Base-by-base conservation (phyloP, 1,140 invertebrate genomes). In the Pseudomyrmex flavicornis region DNA sequence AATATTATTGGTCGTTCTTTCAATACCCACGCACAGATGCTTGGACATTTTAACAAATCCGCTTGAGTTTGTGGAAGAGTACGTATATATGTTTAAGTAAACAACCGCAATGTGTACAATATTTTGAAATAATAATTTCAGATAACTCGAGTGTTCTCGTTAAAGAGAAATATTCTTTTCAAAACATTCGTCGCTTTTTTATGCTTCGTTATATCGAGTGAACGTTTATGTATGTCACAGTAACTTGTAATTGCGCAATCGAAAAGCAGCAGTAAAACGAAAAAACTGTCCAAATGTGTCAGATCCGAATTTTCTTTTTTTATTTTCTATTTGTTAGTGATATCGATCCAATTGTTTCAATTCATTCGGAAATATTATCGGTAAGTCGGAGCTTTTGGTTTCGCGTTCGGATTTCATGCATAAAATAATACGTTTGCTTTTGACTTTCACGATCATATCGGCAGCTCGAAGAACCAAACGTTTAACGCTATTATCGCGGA, bases 1-100 rank as follows among this genome's bases (percentile, higher is more conserved):
- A 68, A 77, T 77, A 77, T 46, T 17, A 77, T 77, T 63, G 75
- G 69, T 77, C 50, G 75, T 1, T 1, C 50, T 77, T 46, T 26
- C 63, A 26, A 58, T 2, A 52, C 69, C 63, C 50, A 17, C 17
- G 20, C 10, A 44, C 20, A 46, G 20, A 26, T 26, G 61, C 17
- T 44, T 54, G 50, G 13, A 9, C 13, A 77, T 77, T 54, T 77
- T 77, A 68, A 68, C 63, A 77, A 77, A 44, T 7, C 5, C 63
- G 13, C 13, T 52, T 77, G 22, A 77, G 7, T 35, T 35, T 35
- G 35, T 35, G 5, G 5, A 5, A 35, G 0, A 35, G 7, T 35
- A 35, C 5, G 35, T 35, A 35, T 35, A 7, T 35, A 1, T 35
- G 35, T 68, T 56, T 35, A 13, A 77, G 20, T 76, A 20, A 77